Conservation (phyloP, 2,888 invertebrate genomes). For the Diarsia brunnea region DNA sequence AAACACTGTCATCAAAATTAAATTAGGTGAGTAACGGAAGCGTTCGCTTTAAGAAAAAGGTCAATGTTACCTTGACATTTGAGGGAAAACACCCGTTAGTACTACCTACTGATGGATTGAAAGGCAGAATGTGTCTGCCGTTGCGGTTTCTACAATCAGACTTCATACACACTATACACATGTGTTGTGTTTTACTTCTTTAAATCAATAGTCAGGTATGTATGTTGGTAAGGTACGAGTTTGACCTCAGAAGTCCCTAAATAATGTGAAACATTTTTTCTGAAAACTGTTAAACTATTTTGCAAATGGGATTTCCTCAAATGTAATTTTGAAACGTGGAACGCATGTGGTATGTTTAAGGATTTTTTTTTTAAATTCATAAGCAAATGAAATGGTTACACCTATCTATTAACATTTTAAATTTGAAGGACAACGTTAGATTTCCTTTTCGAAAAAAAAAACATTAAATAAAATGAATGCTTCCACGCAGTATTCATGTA, state of each 20-base stretch:
- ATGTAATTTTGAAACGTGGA: too few species aligned
- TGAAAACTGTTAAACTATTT: too few species aligned
- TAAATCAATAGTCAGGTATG: not conserved
- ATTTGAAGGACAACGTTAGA: not conserved
- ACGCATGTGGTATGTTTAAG: too few species aligned
- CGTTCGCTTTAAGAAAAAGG: constrained; percentile 29
- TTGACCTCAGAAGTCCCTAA: not conserved
- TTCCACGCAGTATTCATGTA: constrained; percentile 5
- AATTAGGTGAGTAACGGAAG: constrained; percentile 22
- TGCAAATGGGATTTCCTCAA: too few species aligned
- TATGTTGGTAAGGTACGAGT: not conserved
- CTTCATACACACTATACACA: not conserved
- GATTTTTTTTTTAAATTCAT: too few species aligned
- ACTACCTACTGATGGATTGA: not conserved
- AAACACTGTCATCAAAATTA: constrained; percentile 7
- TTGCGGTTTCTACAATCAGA: constrained; percentile 16
- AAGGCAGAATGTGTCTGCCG: not conserved
- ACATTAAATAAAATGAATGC: constrained; percentile 2
- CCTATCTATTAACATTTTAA: not conserved
- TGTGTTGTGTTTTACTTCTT: constrained; percentile 5
- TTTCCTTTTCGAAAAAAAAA: not conserved
- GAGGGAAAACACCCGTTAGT: constrained; percentile 8
- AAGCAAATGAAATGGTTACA: too few species aligned
- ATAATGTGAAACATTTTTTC: too few species aligned
- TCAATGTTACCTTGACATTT: constrained; percentile 49